Evolutionary conservation across 1,140 invertebrate species (phyloP), one percentile per base, ranked within the genome.

Genomic region (Ceratosolen fusciceps): DNA sequence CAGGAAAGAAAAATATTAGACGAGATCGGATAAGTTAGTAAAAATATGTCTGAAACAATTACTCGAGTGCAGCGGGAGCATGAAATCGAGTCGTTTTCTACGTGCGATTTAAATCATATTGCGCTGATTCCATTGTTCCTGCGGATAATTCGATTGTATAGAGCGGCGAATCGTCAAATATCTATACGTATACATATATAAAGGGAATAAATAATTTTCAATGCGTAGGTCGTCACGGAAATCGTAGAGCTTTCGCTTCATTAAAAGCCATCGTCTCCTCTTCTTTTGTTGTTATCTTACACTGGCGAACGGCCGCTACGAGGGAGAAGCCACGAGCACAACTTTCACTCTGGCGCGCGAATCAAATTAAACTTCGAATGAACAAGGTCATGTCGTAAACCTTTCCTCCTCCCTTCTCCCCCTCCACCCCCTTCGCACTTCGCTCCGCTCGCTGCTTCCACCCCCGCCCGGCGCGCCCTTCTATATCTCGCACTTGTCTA

Each of bases 341-440:
- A 39, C 43, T 68, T 65, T 29, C 37, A 58, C 34, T 47, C 70
- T 5, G 16, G 58, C 26, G 76, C 43, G 37, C 73, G 78, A 80
- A 75, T 80, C 65, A 80, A 80, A 74, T 80, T 80, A 80, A 80
- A 80, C 78, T 80, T 80, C 72, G 58, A 74, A 74, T 74, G 75
- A 81, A 81, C 70, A 74, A 81, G 60, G 24, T 34, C 70, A 24
- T 47, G 80, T 68, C 37, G 75, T 52, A 80, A 82, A 68, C 74
- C 62, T 62, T 49, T 49, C 54, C 56, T 62, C 56, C 37, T 14
- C 2, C 34, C n/a, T 19, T 79, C 56, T 72, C 52, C 65, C 56
- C 34, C 58, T 56, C 72, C 68, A 71, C 65, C 72, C 34, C 19
- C 54, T 43, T 43, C 39, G 39, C 39, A 43, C 12, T 7, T 12